phyloP scores from a whole-genome alignment of 2,113 vertebrate species.

The Malaclemys terrapin region DNA sequence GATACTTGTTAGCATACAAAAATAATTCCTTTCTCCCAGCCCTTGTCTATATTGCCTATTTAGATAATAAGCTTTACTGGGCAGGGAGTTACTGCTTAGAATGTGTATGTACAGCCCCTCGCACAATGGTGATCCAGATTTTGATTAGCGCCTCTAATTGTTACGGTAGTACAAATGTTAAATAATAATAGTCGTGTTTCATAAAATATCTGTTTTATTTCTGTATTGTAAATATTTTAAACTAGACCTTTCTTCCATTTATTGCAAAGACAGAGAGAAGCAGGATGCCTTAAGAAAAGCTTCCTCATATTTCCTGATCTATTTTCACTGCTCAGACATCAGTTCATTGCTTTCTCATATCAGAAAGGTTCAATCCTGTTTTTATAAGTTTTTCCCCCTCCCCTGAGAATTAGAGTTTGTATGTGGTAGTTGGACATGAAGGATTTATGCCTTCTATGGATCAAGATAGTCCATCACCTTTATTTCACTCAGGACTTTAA shows the following conservation, averaged over 20 bases:
- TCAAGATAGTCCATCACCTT: slow-evolving; percentile 56
- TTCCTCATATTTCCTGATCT: slow-evolving; percentile 67
- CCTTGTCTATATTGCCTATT: neutral
- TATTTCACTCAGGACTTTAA: slow-evolving; percentile 42
- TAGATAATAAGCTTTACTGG: neutral
- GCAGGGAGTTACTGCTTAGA: rapidly evolving
- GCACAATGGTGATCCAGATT: neutral
- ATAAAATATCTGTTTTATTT: slow-evolving; percentile 54
- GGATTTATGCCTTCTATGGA: slow-evolving; percentile 42
- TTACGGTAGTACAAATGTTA: neutral
- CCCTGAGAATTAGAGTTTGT: slow-evolving; percentile 35
- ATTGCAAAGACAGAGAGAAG: slow-evolving; percentile 51
- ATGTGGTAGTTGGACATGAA: slow-evolving; percentile 62
- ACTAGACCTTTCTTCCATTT: slow-evolving; percentile 54
- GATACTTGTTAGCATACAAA: neutral
- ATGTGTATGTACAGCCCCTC: rapidly evolving
- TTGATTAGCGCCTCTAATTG: neutral
- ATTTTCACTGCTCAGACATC: slow-evolving; percentile 70
- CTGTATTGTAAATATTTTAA: slow-evolving; percentile 49
- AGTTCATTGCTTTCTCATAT: slow-evolving; percentile 64
- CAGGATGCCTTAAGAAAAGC: slow-evolving; percentile 63
- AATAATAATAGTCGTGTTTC: neutral
- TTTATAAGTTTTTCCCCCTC: slow-evolving; percentile 29
- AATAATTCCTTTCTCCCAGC: neutral
- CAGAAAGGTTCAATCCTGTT: slow-evolving; percentile 54